These are phyloP conservation scores for Pantherophis guttatus DNA, from an alignment of 2,113 vertebrate genomes.

Conservation along the genomic window DNA sequence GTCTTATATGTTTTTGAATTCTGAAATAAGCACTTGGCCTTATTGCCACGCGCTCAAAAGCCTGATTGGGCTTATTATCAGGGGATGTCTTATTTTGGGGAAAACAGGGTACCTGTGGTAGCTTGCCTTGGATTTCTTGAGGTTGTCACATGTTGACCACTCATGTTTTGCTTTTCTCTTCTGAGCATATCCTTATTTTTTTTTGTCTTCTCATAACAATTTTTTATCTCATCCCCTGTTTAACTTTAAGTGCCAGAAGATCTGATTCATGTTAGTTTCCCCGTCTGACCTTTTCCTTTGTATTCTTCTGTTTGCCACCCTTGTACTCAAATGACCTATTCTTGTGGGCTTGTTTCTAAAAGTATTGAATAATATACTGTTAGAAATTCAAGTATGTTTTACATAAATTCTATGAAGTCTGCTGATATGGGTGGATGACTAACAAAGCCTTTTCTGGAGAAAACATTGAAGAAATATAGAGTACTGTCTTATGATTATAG, in stretches of 20 bases:
- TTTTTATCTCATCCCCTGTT: conserved; percentile 1
- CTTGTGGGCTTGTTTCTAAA: background rate
- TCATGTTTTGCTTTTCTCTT: background rate
- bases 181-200: background rate
- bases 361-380: background rate
- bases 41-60: too few species aligned
- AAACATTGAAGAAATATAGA: background rate
- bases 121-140: background rate
- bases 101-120: background rate
- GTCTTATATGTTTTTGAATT: too few species aligned
- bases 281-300: conserved; percentile 6
- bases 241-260: background rate
- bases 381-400: background rate
- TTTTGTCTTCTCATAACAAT: background rate
- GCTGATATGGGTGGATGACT: background rate
- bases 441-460: background rate
- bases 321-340: conserved; percentile 12
- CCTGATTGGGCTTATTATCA: too few species aligned
- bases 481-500: background rate
- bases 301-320: background rate
- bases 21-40: too few species aligned
- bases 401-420: background rate
- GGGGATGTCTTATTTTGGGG: too few species aligned
- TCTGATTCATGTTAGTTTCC: conserved; percentile 11
- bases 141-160: background rate